Evolutionary conservation across 1,140 invertebrate species (phyloP).

Genomic region (Lysiphlebus fabarum): DNA sequence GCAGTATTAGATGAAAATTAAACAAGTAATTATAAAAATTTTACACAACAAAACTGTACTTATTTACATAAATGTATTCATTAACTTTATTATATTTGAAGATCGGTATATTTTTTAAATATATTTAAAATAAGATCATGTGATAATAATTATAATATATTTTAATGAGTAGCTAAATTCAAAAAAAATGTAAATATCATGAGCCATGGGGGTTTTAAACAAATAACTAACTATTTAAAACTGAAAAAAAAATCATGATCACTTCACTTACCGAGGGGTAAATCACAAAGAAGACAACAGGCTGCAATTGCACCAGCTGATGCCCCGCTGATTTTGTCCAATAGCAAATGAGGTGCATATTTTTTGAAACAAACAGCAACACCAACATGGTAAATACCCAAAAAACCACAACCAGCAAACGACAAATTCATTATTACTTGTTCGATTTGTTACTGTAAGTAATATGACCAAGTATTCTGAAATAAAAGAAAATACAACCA

Average conservation of each 20-base stretch:
- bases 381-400: constrained; percentile 98
- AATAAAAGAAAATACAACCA: too few species aligned
- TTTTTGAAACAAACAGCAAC: constrained; percentile 95
- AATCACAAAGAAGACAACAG: constrained; percentile 86
- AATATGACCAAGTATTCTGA: too few species aligned
- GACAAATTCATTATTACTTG: constrained; percentile 78
- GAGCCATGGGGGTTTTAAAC: background rate
- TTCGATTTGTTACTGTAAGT: background rate
- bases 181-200: background rate
- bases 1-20: too few species aligned
- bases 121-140: too few species aligned
- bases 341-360: constrained; percentile 90
- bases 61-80: too few species aligned
- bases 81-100: too few species aligned
- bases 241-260: constrained; percentile 16
- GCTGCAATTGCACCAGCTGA: constrained; percentile 95
- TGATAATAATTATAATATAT: too few species aligned
- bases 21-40: too few species aligned
- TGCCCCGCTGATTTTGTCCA: constrained; percentile 92
- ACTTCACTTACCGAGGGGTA: constrained; percentile 80
- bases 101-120: too few species aligned
- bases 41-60: too few species aligned
- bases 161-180: too few species aligned
- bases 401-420: constrained; percentile 97
- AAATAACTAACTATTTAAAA: constrained; percentile 1